Base-by-base conservation (phyloP, 2,113 vertebrate species). In the Eptesicus fuscus region DNA sequence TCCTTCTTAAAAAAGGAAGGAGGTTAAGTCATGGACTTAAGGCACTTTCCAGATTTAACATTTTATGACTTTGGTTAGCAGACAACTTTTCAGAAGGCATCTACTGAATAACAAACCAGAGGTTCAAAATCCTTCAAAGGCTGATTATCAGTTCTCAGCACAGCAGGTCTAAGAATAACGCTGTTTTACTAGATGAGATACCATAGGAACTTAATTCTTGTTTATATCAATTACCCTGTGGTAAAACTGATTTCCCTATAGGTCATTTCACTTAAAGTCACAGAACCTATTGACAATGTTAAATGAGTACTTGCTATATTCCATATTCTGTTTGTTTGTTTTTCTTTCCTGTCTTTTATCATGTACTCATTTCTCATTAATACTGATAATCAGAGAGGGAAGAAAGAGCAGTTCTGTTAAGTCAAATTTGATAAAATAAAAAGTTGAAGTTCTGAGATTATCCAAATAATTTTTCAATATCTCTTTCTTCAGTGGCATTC, bases 51-150 rank as follows among this genome's bases (percentile, higher is more conserved):
- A 82, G 37, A 85, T 2, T 37, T 67, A 79, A 51, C 6, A 59
- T 83, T 86, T 84, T 94, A 71, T 90, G 30, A 92, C 71, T 95
- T 25, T 77, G 49, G 49, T 67, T 30, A 87, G n/a, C 35, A 83
- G 70, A 51, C 22, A 88, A 44, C 10, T 70, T 78, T 93, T 93
- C 67, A 88, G 59, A 84, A 69, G 10, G 12, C 32, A 74, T 28
- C 51, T 56, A 56, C 25, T 70, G 1, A 87, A 63, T 53, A 85
- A 71, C 0, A 0, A 88, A 71, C 0, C 0, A 14, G 4, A 90
- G 4, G 20, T 44, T 65, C 37, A 69, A 89, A 94, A 56, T 77
- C 22, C 23, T 95, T 93, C 37, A 73, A 92, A 92, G 35, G 9
- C 63, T 71, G 20, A 49, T 80, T 35, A 93, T 53, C 59, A 70